Conservation (phyloP, 2,113 vertebrate genomes). For the Falco punctatus region DNA sequence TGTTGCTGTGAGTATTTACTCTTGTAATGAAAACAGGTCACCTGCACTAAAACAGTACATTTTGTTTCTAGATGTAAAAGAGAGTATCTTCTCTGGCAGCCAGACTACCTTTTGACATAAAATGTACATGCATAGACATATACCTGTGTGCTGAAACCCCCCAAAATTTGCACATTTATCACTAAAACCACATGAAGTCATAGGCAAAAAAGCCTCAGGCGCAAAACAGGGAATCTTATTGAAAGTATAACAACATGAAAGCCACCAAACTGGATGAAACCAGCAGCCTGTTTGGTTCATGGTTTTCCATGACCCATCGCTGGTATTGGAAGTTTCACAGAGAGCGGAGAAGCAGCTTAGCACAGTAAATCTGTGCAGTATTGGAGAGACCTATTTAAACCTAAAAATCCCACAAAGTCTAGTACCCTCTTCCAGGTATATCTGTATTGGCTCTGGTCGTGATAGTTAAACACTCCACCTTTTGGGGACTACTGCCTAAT, state of each 20-base stretch:
- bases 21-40: conserved; percentile 29
- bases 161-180: background rate
- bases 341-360: background rate
- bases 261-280: background rate
- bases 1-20: background rate
- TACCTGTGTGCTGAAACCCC: background rate
- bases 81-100: background rate
- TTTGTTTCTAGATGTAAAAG: background rate
- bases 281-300: background rate
- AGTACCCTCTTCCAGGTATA: background rate
- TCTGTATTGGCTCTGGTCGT: background rate
- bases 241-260: background rate
- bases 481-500: background rate
- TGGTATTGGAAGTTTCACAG: background rate
- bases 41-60: background rate
- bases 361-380: background rate
- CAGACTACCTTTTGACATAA: background rate
- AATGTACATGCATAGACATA: background rate
- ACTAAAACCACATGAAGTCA: background rate
- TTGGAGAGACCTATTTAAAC: background rate
- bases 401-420: background rate
- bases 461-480: background rate
- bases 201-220: background rate
- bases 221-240: background rate
- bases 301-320: background rate